A percentile compares a stretch with the other conserved stretches of the same genome.
Evolutionary conservation across 2,113 vertebrate species (phyloP).

Genomic region (Sterrhoptilus dennistouni): DNA sequence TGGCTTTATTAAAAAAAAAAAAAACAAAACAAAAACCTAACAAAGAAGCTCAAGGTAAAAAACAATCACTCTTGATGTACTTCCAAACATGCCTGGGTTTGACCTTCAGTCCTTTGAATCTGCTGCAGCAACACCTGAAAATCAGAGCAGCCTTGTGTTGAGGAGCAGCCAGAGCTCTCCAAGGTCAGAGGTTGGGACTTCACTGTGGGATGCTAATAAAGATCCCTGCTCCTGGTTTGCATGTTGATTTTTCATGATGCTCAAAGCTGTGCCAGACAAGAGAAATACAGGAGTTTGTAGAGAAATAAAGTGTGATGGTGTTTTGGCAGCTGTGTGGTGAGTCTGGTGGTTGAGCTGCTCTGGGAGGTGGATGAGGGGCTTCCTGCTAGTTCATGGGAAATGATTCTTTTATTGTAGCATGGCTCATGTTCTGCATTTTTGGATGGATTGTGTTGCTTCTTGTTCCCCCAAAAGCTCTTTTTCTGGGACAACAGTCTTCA

Average conservation of each 20-base stretch:
- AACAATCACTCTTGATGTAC: neutral
- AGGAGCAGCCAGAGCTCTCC: neutral
- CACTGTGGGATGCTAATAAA: neutral
- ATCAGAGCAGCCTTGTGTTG: fast-evolving
- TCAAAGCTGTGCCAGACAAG: neutral
- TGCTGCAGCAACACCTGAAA: neutral
- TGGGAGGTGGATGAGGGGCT: neutral
- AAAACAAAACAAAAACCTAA: neutral
- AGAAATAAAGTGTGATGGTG: neutral
- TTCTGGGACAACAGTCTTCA: neutral
- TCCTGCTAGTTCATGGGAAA: neutral
- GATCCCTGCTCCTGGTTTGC: neutral
- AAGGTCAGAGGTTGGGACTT: neutral
- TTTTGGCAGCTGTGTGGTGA: slow-evolving; percentile 4
- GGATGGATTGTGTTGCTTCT: neutral
- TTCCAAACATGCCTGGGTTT: neutral
- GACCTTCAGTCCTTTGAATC: neutral
- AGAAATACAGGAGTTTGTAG: neutral
- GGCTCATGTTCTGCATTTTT: neutral
- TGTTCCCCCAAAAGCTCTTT: neutral
- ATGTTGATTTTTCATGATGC: neutral
- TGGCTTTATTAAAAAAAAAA: neutral
- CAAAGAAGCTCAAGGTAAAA: neutral
- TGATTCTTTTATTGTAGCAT: neutral
- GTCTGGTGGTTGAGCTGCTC: neutral